These are phyloP conservation scores for Isaurus tuberculatus DNA, from an alignment of 92 coral and sea anemone species.

Conservation along the genomic window DNA sequence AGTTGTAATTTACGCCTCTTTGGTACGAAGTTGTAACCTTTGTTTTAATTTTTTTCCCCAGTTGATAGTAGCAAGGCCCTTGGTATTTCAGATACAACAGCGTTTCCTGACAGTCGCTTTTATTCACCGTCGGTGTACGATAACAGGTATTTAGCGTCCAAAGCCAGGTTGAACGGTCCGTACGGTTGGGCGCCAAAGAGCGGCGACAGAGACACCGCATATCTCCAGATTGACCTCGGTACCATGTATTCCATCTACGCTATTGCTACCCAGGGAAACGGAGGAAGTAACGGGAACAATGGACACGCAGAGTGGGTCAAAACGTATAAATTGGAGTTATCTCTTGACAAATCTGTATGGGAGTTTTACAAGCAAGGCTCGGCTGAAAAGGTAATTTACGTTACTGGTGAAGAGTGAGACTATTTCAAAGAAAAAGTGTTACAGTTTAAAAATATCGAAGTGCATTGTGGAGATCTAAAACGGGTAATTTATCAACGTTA, in stretches of 20 bases:
- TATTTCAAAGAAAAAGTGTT: no score
- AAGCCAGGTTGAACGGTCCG: constrained; percentile 2
- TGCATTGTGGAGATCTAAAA: no score
- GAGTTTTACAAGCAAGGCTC: not conserved
- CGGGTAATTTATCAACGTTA: no score
- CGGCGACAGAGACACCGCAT: not conserved
- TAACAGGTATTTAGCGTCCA: not conserved
- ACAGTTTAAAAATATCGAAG: no score
- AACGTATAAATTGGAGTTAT: not conserved
- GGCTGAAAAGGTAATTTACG: not conserved
- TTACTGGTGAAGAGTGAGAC: no score
- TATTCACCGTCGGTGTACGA: not conserved
- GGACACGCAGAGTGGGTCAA: not conserved
- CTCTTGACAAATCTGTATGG: not conserved
- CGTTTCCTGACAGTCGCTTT: not conserved
- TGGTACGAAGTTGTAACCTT: no score
- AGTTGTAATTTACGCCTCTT: no score
- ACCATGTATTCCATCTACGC: constrained; percentile 7
- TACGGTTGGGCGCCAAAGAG: constrained; percentile 11
- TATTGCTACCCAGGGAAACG: constrained; percentile 38
- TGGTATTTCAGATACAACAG: not conserved
- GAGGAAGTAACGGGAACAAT: not conserved
- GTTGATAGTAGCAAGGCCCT: not conserved
- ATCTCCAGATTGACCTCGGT: constrained; percentile 13
- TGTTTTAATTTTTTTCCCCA: not conserved